phyloP scores from a whole-genome alignment of 2,113 vertebrate genomes.

The Thinocorus orbignyianus region DNA sequence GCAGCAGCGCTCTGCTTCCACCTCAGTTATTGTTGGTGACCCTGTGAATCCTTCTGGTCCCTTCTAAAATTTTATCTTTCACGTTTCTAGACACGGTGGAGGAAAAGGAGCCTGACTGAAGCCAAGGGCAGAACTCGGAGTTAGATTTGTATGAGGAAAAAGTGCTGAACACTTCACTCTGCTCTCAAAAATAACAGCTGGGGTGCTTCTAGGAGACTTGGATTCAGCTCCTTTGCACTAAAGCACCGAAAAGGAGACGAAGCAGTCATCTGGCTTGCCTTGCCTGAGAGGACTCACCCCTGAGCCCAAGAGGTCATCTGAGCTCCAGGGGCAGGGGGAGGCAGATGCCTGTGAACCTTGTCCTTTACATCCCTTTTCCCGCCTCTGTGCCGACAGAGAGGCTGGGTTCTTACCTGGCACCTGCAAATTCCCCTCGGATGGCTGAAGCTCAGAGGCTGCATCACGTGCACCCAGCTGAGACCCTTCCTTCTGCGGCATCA shows the following conservation, averaged over 20 bases:
- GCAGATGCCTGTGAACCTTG: not conserved
- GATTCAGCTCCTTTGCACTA: not conserved
- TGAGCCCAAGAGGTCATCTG: not conserved
- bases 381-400: fast-evolving
- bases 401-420: not conserved
- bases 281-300: not conserved
- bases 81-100: not conserved
- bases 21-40: fast-evolving
- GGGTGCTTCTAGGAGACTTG: not conserved
- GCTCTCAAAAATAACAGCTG: not conserved
- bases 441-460: not conserved
- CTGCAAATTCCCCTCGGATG: not conserved
- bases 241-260: not conserved
- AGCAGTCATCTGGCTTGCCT: not conserved
- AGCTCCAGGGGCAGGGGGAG: fast-evolving
- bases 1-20: not conserved
- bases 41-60: not conserved
- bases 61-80: not conserved
- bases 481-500: not conserved
- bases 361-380: not conserved
- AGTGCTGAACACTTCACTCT: not conserved
- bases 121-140: not conserved
- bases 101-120: not conserved
- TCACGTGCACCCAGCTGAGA: not conserved
- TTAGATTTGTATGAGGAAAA: not conserved